Percentiles rank a stretch among this genome's conserved stretches.
Conservation (phyloP, 2,113 vertebrate genomes). For the Nesospiza acunhae region DNA sequence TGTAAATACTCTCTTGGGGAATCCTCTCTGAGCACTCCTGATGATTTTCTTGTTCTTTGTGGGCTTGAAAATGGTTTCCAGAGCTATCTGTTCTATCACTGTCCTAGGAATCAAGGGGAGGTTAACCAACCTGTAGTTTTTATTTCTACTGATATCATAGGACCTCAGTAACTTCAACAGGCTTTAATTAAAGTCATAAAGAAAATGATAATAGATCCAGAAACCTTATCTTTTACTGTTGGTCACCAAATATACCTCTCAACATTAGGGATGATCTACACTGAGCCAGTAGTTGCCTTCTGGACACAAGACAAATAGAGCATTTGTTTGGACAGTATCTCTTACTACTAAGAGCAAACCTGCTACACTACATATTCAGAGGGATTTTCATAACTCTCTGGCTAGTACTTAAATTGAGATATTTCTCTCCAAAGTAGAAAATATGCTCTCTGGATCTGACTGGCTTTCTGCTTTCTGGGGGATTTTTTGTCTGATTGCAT, state of each 20-base stretch:
- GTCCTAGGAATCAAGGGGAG: not conserved
- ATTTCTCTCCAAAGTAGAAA: not conserved
- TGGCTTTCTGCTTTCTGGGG: not conserved
- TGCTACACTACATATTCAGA: not conserved
- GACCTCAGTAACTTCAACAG: not conserved
- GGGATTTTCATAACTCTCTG: not conserved
- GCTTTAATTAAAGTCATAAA: not conserved
- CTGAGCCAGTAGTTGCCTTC: not conserved
- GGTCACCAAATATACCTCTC: not conserved
- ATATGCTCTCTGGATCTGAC: not conserved
- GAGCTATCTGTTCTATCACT: not conserved
- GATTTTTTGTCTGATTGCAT: not conserved
- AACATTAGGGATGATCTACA: not conserved
- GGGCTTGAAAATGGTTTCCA: not conserved
- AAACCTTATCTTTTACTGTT: not conserved
- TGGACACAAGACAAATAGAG: not conserved
- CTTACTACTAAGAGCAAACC: not conserved
- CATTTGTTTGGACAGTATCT: not conserved
- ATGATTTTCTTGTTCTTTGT: not conserved
- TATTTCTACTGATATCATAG: not conserved
- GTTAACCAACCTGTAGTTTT: not conserved
- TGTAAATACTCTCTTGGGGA: not conserved
- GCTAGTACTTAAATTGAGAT: not conserved
- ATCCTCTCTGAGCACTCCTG: not conserved
- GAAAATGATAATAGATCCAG: not conserved